Base-by-base conservation (phyloP, 2,797 vertebrate species). In the Iguana delicatissima region DNA sequence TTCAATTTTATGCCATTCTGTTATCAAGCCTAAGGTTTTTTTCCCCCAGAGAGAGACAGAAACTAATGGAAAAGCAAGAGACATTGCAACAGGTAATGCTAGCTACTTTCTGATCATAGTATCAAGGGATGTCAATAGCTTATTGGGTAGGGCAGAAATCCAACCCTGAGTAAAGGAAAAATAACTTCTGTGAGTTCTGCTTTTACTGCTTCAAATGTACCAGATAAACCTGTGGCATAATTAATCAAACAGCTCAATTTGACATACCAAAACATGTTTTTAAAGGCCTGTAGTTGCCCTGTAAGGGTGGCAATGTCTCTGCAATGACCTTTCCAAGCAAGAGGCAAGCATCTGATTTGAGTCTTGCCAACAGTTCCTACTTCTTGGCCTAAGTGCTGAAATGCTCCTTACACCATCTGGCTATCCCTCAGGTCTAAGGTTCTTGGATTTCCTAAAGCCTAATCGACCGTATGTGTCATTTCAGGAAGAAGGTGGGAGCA, bases 401-500 rank as follows among this genome's bases (percentile, higher is more conserved):
- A 84, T 86, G 52, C 85, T 59, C 26, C 26, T 77, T 86, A 59
- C n/a, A 46, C 35, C 24, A 46, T 77, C 55, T 77, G 85, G 55
- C 26, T 57, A 32, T 46, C 26, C 9, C 62, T 86, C 52, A 46
- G 35, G 13, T 62, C 52, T 62, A 62, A 79, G 57, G 26, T 46
- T 87, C 35, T 76, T 76, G 72, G 72, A 76, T 86, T 76, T 59
- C 35, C 73, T 86, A 86, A 86, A 77, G n/a, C 69, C 16, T 29
- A 32, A 12, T 77, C 18, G 32, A 16, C 55, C 32, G 24, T 46
- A 64, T 79, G 38, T 87, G 73, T 77, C 74, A 79, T 87, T 59
- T 79, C 85, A 86, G 85, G 85, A 22, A 73, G 77, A 79, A 79
- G 77, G 26, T 35, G 24, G 8, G n/a, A 32, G 73, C 14, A 26